Evolutionary conservation across 2,888 invertebrate genomes (phyloP), one percentile per base, ranked within the genome.

Genomic region (Cartodere bifasciata): DNA sequence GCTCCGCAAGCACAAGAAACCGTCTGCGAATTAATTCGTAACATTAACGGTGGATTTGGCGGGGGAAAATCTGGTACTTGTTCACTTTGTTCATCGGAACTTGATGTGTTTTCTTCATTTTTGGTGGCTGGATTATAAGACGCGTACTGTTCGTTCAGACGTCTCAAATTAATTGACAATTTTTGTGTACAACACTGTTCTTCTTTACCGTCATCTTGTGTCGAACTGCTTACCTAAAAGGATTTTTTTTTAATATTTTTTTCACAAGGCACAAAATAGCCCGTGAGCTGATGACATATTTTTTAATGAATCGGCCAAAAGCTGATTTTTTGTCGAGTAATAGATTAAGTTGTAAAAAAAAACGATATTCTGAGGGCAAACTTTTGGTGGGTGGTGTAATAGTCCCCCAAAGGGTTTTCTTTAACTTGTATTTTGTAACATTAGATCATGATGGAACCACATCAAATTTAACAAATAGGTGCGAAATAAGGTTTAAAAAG

Each of bases 101-200:
- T 56, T 5, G 57, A 55, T 9, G 47, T 43, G 27, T 37, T 20
- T 17, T 31, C 27, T 13, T 35, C 39, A 30, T 63, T 63, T 37
- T 48, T 56, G 5, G 23, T 26, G 16, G 16, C 26, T 11, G 24
- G 23, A 5, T 29, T 26, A 50, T 41, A 44, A 10, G 46, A 43
- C 34, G 74, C 71, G 53, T 71, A 75, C 4, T 76, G 76, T 54
- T 75, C 75, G 53, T 75, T 79, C 44, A 81, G 60, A 47, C 80
- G 69, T 53, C 76, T 74, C 46, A 83, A 61, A 49, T 75, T 82
- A 47, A 83, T 80, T 24, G 80, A 80, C 32, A 83, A 58, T 52
- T 81, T 81, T 44, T 80, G 79, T 38, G 75, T 75, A 35, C 78
- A 63, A 57, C 75, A 75, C 49, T 72, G 70, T 46, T 75, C 76